Conservation (phyloP, 1,140 invertebrate genomes). For the Melipona quadrifasciata region DNA sequence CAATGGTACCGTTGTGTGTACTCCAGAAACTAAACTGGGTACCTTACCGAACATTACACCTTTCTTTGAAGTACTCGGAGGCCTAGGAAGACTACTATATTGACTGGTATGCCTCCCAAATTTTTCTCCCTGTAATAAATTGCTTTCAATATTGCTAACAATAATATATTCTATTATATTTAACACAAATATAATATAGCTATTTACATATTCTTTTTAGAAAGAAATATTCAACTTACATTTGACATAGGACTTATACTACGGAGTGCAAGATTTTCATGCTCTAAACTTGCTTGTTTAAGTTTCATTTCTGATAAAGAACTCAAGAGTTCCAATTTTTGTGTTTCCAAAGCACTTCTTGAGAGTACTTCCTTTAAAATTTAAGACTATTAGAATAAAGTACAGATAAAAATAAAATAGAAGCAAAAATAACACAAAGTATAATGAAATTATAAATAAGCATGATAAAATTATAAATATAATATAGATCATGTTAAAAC, state of each 20-base stretch:
- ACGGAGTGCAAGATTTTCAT: slow-evolving; percentile 90
- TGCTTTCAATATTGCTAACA: background rate
- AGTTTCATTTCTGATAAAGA: slow-evolving; percentile 95
- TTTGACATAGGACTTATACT: slow-evolving; percentile 76
- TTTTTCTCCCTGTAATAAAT: slow-evolving; percentile 72
- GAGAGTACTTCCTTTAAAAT: slow-evolving; percentile 89
- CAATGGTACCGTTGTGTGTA: slow-evolving; percentile 75
- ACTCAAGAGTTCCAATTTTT: slow-evolving; percentile 95
- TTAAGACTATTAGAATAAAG: background rate
- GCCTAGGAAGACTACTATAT: slow-evolving; percentile 91
- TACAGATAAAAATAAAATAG: background rate
- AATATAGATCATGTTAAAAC: background rate
- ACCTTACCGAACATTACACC: slow-evolving; percentile 88
- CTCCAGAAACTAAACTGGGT: slow-evolving; percentile 75
- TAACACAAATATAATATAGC: background rate
- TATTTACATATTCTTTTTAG: background rate
- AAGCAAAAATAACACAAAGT: background rate
- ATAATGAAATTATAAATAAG: background rate
- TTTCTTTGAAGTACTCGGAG: slow-evolving; percentile 83
- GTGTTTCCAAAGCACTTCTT: slow-evolving; percentile 93
- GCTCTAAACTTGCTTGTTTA: slow-evolving; percentile 90
- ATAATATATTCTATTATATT: slow-evolving; percentile 1
- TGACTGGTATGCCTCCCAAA: slow-evolving; percentile 81
- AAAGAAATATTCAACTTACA: slow-evolving; percentile 61
- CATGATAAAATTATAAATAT: background rate